These are phyloP conservation scores for Monarcha castaneiventris DNA, from an alignment of 2,113 vertebrate species.

Conservation along the genomic window DNA sequence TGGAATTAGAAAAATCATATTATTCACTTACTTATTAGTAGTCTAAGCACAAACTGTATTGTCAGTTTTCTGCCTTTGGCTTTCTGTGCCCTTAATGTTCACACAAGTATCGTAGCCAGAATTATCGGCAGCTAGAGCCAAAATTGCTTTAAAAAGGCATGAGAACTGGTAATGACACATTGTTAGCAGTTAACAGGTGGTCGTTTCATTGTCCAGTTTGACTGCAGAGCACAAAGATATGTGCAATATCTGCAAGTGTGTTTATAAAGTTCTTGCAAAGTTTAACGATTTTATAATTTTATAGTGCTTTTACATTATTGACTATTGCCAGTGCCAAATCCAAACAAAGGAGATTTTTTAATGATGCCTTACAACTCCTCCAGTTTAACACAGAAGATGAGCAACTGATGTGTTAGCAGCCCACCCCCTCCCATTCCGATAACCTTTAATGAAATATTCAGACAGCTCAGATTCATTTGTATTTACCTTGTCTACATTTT, in stretches of 20 bases:
- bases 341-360: slow-evolving; percentile 67
- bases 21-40: slow-evolving; percentile 77
- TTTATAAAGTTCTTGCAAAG: slow-evolving; percentile 69
- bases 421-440: accelerated
- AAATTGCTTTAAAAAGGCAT: slow-evolving; percentile 81
- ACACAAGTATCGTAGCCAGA: slow-evolving; percentile 80
- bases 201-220: slow-evolving; percentile 82
- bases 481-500: background rate
- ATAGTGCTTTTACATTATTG: slow-evolving; percentile 39
- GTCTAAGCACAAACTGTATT: slow-evolving; percentile 78
- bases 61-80: slow-evolving; percentile 80
- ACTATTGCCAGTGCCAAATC: slow-evolving; percentile 59
- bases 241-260: slow-evolving; percentile 67
- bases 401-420: slow-evolving; percentile 20
- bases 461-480: background rate
- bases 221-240: slow-evolving; percentile 73
- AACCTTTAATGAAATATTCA: background rate
- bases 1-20: slow-evolving; percentile 74
- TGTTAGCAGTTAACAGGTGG: slow-evolving; percentile 86
- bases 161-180: slow-evolving; percentile 78
- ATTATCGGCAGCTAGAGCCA: slow-evolving; percentile 78
- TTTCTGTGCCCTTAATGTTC: slow-evolving; percentile 81
- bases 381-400: slow-evolving; percentile 25
- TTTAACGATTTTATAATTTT: slow-evolving; percentile 61
- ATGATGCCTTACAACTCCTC: slow-evolving; percentile 54